Conservation (phyloP, 2,113 vertebrate genomes). For the Colaptes auratus region DNA sequence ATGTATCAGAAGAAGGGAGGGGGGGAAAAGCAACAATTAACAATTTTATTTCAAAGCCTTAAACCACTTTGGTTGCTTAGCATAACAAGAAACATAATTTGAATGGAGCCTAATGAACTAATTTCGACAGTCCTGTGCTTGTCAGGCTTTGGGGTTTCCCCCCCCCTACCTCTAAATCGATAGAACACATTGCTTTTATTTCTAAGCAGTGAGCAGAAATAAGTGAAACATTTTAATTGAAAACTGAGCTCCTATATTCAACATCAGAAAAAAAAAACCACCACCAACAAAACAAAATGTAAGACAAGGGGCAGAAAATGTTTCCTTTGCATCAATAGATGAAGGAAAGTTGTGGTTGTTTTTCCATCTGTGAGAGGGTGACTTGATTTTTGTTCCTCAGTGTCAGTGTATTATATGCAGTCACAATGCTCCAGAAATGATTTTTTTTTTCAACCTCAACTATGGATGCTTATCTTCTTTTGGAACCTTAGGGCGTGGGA, state of each 20-base stretch:
- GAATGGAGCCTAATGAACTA: slow-evolving; percentile 31
- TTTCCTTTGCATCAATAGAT: slow-evolving; percentile 13
- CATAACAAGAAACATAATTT: slow-evolving; percentile 10
- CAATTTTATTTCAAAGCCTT: slow-evolving; percentile 28
- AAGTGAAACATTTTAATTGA: slow-evolving; percentile 55
- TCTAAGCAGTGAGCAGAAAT: slow-evolving; percentile 20
- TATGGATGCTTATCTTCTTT: not conserved
- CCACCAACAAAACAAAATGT: no score
- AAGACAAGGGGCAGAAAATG: not conserved
- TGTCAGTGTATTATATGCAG: not conserved
- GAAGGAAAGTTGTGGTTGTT: not conserved
- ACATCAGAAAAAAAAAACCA: not conserved
- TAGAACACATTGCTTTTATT: slow-evolving; percentile 24
- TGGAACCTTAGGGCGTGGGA: not conserved
- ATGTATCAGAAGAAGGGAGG: not conserved
- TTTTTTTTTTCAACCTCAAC: not conserved
- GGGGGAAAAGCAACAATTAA: not conserved
- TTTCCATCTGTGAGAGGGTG: not conserved
- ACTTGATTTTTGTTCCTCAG: not conserved
- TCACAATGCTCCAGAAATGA: not conserved
- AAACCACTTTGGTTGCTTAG: slow-evolving; percentile 27
- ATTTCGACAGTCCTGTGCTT: slow-evolving; percentile 13
- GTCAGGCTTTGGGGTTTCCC: not conserved
- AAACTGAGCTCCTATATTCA: not conserved
- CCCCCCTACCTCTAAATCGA: not conserved